These are phyloP conservation scores for Pteria penguin DNA, from an alignment of 2,888 invertebrate species.

Conservation along the genomic window DNA sequence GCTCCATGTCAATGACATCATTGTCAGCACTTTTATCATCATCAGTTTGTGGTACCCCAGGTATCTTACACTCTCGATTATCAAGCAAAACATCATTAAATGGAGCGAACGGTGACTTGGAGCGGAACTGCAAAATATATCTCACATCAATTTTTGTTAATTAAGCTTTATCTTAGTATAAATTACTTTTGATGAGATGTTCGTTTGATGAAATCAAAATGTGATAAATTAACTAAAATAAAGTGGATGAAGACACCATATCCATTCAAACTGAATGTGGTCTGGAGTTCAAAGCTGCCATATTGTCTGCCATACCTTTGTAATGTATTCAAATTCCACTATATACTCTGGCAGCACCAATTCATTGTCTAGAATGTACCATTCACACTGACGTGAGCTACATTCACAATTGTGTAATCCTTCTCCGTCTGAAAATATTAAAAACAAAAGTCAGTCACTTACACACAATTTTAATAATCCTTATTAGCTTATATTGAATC, in stretches of 20 bases:
- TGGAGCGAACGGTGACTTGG: conserved; percentile 65
- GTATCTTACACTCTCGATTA: conserved; percentile 59
- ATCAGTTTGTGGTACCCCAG: conserved; percentile 46
- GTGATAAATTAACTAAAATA: too few species aligned
- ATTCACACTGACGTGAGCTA: conserved; percentile 77
- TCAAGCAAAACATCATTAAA: conserved; percentile 64
- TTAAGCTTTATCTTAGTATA: too few species aligned
- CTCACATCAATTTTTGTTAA: too few species aligned
- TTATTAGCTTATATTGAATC: not conserved
- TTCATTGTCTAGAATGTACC: conserved; percentile 78
- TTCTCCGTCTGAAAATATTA: conserved; percentile 36
- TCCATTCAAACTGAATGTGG: too few species aligned
- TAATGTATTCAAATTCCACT: conserved; percentile 79
- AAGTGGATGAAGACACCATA: too few species aligned
- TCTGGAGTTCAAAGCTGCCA: too few species aligned
- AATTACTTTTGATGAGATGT: too few species aligned
- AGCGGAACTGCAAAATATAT: conserved; percentile 59
- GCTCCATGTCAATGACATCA: conserved; percentile 73
- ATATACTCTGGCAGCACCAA: conserved; percentile 80
- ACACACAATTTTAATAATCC: not conserved
- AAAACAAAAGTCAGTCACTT: too few species aligned
- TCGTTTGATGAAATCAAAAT: too few species aligned
- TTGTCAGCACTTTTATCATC: conserved; percentile 66
- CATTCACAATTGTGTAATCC: conserved; percentile 75
- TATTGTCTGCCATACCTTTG: too few species aligned